These are phyloP conservation scores for Notodonta ziczac DNA, from an alignment of 2,888 invertebrate species.

Conservation along the genomic window DNA sequence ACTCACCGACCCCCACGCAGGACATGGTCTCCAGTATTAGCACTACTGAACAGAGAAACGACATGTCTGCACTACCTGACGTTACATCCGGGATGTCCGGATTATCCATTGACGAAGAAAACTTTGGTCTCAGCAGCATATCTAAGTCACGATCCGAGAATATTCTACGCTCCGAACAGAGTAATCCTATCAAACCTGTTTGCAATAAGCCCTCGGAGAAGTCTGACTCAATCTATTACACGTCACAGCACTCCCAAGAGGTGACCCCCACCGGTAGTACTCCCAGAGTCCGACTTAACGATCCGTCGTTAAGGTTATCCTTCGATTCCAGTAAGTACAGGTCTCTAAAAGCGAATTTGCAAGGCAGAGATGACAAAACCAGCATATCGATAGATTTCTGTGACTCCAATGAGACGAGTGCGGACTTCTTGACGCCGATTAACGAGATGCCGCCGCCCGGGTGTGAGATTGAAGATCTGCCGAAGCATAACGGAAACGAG, in stretches of 20 bases:
- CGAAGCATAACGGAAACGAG: conserved; percentile 74
- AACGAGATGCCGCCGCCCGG: conserved; percentile 81
- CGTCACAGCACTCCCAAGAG: conserved; percentile 79
- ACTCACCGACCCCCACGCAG: conserved; percentile 80
- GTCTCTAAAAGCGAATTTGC: conserved; percentile 61
- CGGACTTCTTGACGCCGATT: conserved; percentile 79
- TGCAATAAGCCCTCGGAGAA: conserved; percentile 63
- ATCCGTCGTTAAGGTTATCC: conserved; percentile 71
- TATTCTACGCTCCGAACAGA: conserved; percentile 75
- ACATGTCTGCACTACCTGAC: conserved; percentile 74
- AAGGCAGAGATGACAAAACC: conserved; percentile 68
- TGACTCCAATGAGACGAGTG: conserved; percentile 81
- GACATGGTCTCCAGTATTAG: conserved; percentile 83
- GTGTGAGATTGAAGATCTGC: conserved; percentile 78
- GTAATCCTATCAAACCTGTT: conserved; percentile 55
- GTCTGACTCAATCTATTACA: conserved; percentile 79
- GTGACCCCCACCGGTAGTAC: conserved; percentile 73
- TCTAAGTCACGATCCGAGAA: conserved; percentile 81
- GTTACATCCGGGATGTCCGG: conserved; percentile 80
- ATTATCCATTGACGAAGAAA: conserved; percentile 79
- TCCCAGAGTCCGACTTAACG: conserved; percentile 65
- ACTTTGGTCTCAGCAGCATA: conserved; percentile 75
- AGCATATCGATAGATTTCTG: conserved; percentile 78
- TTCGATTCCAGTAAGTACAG: conserved; percentile 77
- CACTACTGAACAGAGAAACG: conserved; percentile 78